Evolutionary conservation across 2,113 vertebrate genomes (phyloP).

Genomic region (Labeo rohita): DNA sequence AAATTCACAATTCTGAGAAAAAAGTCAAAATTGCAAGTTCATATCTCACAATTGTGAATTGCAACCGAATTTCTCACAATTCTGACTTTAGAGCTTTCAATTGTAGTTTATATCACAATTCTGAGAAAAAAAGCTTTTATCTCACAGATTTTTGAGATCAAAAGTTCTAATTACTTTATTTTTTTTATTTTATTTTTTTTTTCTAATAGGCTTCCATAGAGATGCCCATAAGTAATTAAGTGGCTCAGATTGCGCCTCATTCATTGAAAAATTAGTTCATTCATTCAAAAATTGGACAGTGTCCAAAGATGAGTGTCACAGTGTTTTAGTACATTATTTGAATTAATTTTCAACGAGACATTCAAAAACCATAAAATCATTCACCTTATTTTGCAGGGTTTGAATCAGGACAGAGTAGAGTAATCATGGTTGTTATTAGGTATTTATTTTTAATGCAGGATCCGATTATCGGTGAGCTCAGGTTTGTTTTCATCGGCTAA

Average conservation of each 20-base stretch:
- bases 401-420: background rate
- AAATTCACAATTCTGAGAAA: too few relatives aligned
- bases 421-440: background rate
- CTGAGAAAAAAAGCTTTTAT: too few relatives aligned
- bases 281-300: background rate
- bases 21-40: too few relatives aligned
- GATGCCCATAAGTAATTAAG: background rate
- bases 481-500: background rate
- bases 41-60: too few relatives aligned
- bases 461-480: background rate
- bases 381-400: background rate
- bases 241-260: background rate
- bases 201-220: background rate
- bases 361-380: background rate
- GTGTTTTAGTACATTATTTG: background rate
- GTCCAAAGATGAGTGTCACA: background rate
- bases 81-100: too few relatives aligned
- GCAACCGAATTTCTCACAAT: too few relatives aligned
- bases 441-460: background rate
- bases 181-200: too few relatives aligned
- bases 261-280: background rate
- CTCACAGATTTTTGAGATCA: too few relatives aligned
- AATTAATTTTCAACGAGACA: background rate
- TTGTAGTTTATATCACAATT: too few relatives aligned
- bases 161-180: too few relatives aligned